A percentile compares a stretch with the other conserved stretches of the same genome.
Conservation (phyloP, 2,888 invertebrate species). For the Drosophila affinis region DNA sequence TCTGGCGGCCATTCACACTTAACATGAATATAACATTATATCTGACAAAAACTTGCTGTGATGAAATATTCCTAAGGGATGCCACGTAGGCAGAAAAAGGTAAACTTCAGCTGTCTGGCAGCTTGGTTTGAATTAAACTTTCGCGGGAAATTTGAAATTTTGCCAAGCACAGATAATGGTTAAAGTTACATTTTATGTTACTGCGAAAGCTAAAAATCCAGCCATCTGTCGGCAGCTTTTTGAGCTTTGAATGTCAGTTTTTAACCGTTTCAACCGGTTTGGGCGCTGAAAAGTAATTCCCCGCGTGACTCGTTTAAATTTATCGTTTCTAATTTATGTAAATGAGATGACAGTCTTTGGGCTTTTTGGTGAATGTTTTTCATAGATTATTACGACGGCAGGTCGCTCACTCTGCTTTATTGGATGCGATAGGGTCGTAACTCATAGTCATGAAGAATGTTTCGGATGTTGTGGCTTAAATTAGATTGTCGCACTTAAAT, state of each 20-base stretch:
- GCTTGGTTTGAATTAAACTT: too few species aligned
- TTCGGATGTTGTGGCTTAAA: conserved; percentile 49
- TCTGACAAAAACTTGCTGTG: too few species aligned
- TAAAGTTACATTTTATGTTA: too few species aligned
- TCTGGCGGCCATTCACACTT: too few species aligned
- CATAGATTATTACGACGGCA: conserved; percentile 38
- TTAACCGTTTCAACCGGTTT: conserved; percentile 2
- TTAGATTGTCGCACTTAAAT: conserved; percentile 49
- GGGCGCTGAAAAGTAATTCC: conserved; percentile 27
- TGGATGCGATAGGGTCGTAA: conserved; percentile 53
- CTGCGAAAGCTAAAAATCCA: too few species aligned
- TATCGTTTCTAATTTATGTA: conserved; percentile 75
- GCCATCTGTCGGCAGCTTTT: too few species aligned
- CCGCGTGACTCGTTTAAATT: conserved; percentile 65
- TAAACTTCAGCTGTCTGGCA: too few species aligned
- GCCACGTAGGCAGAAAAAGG: too few species aligned
- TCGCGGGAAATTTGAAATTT: too few species aligned
- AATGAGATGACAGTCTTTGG: conserved; percentile 63
- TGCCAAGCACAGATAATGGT: too few species aligned
- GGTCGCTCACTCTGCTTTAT: conserved; percentile 45
- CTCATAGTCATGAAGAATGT: conserved; percentile 41
- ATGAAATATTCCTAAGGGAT: too few species aligned
- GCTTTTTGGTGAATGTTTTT: conserved; percentile 72
- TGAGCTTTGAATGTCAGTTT: neutral
- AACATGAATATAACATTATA: too few species aligned